Conservation (phyloP, 2,888 invertebrate species). For the Phengaris arion region DNA sequence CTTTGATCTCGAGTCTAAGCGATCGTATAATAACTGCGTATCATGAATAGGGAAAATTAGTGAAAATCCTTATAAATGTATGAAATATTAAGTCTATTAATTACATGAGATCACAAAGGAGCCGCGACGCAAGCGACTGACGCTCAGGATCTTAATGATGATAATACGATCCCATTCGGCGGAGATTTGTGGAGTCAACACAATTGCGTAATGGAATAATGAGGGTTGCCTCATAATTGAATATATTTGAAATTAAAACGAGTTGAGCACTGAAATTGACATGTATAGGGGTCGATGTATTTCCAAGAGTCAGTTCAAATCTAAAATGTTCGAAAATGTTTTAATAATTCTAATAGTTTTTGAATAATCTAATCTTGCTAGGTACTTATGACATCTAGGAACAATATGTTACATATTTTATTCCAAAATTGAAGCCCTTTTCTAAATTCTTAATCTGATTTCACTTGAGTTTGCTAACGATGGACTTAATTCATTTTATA, state of each 20-base stretch:
- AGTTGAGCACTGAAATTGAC: constrained; percentile 14
- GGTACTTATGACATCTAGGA: too few relatives aligned
- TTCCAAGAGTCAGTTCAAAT: background rate
- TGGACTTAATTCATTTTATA: too few relatives aligned
- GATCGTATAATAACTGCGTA: constrained; percentile 52
- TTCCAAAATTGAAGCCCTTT: too few relatives aligned
- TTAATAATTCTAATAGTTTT: background rate
- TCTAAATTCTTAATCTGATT: too few relatives aligned
- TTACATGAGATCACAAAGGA: constrained; percentile 65
- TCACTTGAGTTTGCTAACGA: too few relatives aligned
- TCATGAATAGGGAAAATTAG: constrained; percentile 56
- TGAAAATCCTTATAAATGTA: constrained; percentile 61
- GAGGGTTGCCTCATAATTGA: constrained; percentile 27
- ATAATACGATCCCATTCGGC: constrained; percentile 55
- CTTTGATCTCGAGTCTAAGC: constrained; percentile 39
- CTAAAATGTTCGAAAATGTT: background rate
- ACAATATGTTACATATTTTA: too few relatives aligned
- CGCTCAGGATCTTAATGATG: constrained; percentile 61
- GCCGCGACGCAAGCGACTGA: constrained; percentile 51
- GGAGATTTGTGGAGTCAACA: constrained; percentile 52
- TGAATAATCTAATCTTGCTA: too few relatives aligned
- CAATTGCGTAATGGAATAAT: constrained; percentile 44
- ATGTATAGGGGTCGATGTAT: background rate
- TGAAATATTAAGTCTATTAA: constrained; percentile 71
- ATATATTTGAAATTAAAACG: constrained; percentile 19